Evolutionary conservation across 2,797 vertebrate species (phyloP), one percentile per base, ranked within the genome.

Genomic region (Meriones psammophilus): DNA sequence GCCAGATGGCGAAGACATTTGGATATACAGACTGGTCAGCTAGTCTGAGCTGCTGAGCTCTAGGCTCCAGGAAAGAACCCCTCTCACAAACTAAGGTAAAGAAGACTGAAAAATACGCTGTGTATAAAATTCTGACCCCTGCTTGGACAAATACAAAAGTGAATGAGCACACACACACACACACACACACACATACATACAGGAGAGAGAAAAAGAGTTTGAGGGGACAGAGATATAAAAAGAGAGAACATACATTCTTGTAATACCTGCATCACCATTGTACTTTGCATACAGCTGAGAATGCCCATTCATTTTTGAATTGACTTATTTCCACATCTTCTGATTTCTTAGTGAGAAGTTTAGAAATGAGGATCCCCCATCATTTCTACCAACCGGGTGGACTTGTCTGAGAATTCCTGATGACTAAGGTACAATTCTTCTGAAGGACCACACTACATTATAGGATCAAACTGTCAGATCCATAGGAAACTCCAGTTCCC

Each of bases 221-320:
- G 8, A 39, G 71, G n/a, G 22, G n/a, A 14, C 0, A 7, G 14
- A 17, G 30, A n/a, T 4, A 15, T 14, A 17, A 10, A 26, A 4
- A 2, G 9, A 39, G 8, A 39, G 20, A 20, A 7, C 3, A 26
- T 4, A n/a, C 28, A 58, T 36, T 95, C 58, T 96, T 3, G 68
- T 88, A 81, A 78, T 79, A 96, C 91, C 88, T 95, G 14, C 1
- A 0, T 95, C 8, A 88, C 95, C 2, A 17, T 86, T 80, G 77
- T 95, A 5, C 50, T 94, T 96, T 83, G 96, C 96, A 91, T 89
- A 92, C 4, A 56, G 93, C 36, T 77, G 92, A 93, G 58, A 92
- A 76, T 80, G 95, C 22, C 30, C 5, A 93, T 39, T 39, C 39
- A 39, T 2, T 39, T 39, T 39, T 39, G 39, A 39, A 39, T 39